These are phyloP conservation scores for Meloidogyne chitwoodi DNA, from an alignment of 1,140 invertebrate species.

Conservation along the genomic window DNA sequence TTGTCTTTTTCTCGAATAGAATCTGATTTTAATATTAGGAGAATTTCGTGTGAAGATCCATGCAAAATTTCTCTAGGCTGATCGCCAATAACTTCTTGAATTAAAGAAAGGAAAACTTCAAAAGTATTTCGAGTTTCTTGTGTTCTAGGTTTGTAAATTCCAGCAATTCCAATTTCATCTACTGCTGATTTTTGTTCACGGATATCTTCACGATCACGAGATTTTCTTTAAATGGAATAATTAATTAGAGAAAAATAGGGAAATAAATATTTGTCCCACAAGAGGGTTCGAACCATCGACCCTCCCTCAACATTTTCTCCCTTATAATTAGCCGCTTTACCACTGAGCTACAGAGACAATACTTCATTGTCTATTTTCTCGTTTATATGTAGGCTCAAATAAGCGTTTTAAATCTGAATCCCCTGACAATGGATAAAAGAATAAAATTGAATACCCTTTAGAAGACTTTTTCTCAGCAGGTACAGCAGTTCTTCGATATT, in stretches of 20 bases:
- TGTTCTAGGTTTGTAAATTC: conserved; percentile 92
- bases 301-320: too few species aligned
- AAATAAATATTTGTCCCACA: not conserved
- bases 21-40: conserved; percentile 90
- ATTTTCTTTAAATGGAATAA: conserved; percentile 12
- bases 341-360: not conserved
- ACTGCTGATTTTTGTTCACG: conserved; percentile 58
- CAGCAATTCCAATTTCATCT: conserved; percentile 85
- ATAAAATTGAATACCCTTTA: conserved; percentile 66
- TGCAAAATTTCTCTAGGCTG: conserved; percentile 92
- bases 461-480: conserved; percentile 71
- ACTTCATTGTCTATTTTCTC: not conserved
- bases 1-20: conserved; percentile 80
- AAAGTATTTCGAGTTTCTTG: conserved; percentile 95
- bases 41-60: conserved; percentile 94
- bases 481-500: conserved; percentile 79
- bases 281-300: not conserved
- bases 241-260: not conserved
- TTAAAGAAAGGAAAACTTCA: conserved; percentile 87
- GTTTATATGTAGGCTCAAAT: not conserved
- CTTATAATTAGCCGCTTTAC: conserved; percentile 1
- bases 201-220: conserved; percentile 22
- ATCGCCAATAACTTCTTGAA: conserved; percentile 94
- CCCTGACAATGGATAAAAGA: not conserved
- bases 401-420: not conserved